These are phyloP conservation scores for Nycticryphes semicollaris DNA, from an alignment of 2,113 vertebrate genomes.

Conservation along the genomic window DNA sequence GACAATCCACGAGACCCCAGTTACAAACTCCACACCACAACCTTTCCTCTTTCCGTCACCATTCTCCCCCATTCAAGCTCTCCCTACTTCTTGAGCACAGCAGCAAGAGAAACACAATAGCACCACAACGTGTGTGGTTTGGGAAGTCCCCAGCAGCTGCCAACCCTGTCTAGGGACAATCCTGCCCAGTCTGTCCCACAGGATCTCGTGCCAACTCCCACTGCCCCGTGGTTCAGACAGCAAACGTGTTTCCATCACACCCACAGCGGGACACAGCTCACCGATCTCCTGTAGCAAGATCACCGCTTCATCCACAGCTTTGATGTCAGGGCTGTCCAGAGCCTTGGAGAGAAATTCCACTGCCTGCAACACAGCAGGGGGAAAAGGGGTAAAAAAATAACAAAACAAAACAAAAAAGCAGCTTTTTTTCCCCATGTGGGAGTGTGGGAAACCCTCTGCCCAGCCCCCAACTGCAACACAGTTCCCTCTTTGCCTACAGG, in stretches of 20 bases:
- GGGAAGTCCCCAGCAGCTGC: background rate
- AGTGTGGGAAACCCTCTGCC: background rate
- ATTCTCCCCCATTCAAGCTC: background rate
- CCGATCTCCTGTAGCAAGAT: conserved; percentile 88
- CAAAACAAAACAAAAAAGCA: background rate
- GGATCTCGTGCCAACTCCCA: background rate
- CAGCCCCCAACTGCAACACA: background rate
- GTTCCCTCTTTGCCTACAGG: background rate
- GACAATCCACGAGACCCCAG: background rate
- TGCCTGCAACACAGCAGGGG: conserved; percentile 72
- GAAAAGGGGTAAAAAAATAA: background rate
- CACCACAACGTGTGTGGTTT: accelerated
- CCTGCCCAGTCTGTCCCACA: background rate
- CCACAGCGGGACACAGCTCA: conserved; percentile 51
- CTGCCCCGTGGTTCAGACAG: background rate
- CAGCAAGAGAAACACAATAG: background rate
- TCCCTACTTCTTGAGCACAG: background rate
- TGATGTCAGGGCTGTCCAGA: conserved; percentile 88
- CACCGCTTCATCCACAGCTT: conserved; percentile 87
- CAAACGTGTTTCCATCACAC: background rate
- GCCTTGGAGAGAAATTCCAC: conserved; percentile 94
- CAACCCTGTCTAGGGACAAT: background rate
- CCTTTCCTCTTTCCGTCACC: background rate
- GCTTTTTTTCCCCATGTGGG: background rate
- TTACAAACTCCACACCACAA: background rate